Evolutionary conservation across 1,140 invertebrate genomes (phyloP).

Genomic region (Ericerus pela): DNA sequence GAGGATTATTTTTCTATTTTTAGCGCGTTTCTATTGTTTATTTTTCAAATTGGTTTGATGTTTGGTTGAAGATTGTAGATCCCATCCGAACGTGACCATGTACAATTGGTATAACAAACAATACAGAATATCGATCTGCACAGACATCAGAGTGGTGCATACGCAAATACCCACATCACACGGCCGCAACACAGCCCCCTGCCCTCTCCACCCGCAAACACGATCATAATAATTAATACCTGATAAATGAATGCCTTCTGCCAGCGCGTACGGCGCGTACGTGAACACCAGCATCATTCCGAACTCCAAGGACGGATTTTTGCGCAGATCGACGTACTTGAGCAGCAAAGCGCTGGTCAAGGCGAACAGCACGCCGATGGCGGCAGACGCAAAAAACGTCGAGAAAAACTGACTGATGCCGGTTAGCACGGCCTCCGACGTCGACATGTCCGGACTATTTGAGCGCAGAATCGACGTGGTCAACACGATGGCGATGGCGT

Average conservation of each 20-base stretch:
- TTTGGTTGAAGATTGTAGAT: too few relatives aligned
- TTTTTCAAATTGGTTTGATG: too few relatives aligned
- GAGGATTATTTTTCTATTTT: too few relatives aligned
- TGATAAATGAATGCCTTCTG: slow-evolving; percentile 90
- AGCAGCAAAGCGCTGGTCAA: slow-evolving; percentile 82
- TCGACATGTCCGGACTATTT: slow-evolving; percentile 52
- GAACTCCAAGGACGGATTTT: slow-evolving; percentile 96
- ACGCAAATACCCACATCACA: too few relatives aligned
- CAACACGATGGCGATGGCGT: slow-evolving; percentile 94
- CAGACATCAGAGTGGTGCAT: too few relatives aligned
- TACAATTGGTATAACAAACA: too few relatives aligned
- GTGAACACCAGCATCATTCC: slow-evolving; percentile 97
- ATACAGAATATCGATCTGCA: too few relatives aligned
- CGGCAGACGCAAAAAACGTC: slow-evolving; percentile 97
- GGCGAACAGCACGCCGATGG: slow-evolving; percentile 90
- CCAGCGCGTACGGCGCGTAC: slow-evolving; percentile 93
- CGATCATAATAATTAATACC: slow-evolving; percentile 40
- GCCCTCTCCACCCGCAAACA: too few relatives aligned
- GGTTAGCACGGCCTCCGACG: slow-evolving; percentile 71
- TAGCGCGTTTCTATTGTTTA: too few relatives aligned
- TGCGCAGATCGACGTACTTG: slow-evolving; percentile 91
- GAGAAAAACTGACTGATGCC: slow-evolving; percentile 83
- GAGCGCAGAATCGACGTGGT: slow-evolving; percentile 75
- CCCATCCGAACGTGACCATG: too few relatives aligned
- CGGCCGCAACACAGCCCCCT: too few relatives aligned